Conservation (phyloP, 2,888 invertebrate genomes). For the Melangyna quadrimaculata region DNA sequence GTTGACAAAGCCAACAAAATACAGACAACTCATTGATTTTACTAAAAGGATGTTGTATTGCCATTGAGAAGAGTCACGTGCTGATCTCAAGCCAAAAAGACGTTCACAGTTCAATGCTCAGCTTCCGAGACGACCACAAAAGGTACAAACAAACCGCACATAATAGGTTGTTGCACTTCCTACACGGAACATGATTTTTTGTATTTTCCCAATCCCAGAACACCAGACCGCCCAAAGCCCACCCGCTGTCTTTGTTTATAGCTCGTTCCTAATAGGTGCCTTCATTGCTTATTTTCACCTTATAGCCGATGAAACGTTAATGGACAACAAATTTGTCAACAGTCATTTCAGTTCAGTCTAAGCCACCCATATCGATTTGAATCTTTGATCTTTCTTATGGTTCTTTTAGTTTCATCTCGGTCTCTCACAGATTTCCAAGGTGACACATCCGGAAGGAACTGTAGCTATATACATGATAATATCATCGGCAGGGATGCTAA, state of each 20-base stretch:
- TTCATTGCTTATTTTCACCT: background rate
- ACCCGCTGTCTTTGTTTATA: constrained; percentile 78
- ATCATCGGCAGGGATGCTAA: constrained; percentile 61
- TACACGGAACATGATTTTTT: constrained; percentile 37
- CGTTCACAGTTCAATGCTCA: constrained; percentile 2
- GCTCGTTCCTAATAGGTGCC: constrained; percentile 49
- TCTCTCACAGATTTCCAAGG: constrained; percentile 47
- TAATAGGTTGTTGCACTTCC: constrained; percentile 63
- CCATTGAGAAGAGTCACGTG: constrained; percentile 1
- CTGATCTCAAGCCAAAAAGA: constrained; percentile 5
- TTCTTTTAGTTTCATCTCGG: background rate
- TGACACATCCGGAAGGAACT: constrained; percentile 69
- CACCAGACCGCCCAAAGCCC: constrained; percentile 62
- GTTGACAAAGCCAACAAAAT: background rate
- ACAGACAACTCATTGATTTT: background rate
- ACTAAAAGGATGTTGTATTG: background rate
- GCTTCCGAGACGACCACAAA: constrained; percentile 59
- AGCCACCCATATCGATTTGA: constrained; percentile 63
- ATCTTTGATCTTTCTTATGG: constrained; percentile 8
- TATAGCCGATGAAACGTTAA: constrained; percentile 35
- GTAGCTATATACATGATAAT: background rate
- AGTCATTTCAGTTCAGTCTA: background rate
- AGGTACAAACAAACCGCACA: constrained; percentile 35
- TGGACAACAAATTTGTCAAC: constrained; percentile 65
- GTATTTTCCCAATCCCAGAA: background rate